These are phyloP conservation scores for Apis laboriosa DNA, from an alignment of 1,140 invertebrate species.

Conservation along the genomic window DNA sequence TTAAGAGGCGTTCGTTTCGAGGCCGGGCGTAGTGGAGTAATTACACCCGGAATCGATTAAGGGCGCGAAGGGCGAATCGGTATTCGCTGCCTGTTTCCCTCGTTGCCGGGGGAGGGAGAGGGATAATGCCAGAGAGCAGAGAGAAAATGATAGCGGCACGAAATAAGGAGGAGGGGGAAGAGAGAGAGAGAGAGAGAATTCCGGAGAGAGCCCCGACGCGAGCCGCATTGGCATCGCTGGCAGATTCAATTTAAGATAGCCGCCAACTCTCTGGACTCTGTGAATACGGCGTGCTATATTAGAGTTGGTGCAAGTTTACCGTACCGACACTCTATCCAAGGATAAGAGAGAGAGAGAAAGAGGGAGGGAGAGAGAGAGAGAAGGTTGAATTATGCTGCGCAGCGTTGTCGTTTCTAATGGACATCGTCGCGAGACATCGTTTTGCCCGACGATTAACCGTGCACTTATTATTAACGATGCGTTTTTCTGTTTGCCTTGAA, in stretches of 20 bases:
- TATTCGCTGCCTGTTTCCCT: background rate
- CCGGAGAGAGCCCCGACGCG: slow-evolving; percentile 51
- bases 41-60: slow-evolving; percentile 39
- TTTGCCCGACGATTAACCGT: slow-evolving; percentile 38
- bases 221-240: slow-evolving; percentile 63
- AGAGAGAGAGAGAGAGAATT: slow-evolving; percentile 26
- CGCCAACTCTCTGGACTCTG: slow-evolving; percentile 67
- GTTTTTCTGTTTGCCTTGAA: background rate
- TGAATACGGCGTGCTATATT: slow-evolving; percentile 66
- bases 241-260: slow-evolving; percentile 76
- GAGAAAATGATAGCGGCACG: slow-evolving; percentile 61
- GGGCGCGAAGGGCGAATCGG: background rate
- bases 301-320: slow-evolving; percentile 68
- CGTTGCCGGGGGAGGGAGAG: background rate
- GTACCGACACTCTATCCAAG: slow-evolving; percentile 33
- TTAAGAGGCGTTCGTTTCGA: slow-evolving; percentile 27
- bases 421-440: slow-evolving; percentile 43
- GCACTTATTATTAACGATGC: slow-evolving; percentile 14
- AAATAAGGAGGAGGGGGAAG: slow-evolving; percentile 51
- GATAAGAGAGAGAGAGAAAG: background rate
- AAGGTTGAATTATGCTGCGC: slow-evolving; percentile 47
- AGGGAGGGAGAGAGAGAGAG: background rate
- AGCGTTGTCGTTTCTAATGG: slow-evolving; percentile 49
- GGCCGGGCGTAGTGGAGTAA: background rate
- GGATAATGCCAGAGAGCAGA: slow-evolving; percentile 45